Evolutionary conservation across 2,113 vertebrate genomes (phyloP).

Genomic region (Montifringilla adamsi): DNA sequence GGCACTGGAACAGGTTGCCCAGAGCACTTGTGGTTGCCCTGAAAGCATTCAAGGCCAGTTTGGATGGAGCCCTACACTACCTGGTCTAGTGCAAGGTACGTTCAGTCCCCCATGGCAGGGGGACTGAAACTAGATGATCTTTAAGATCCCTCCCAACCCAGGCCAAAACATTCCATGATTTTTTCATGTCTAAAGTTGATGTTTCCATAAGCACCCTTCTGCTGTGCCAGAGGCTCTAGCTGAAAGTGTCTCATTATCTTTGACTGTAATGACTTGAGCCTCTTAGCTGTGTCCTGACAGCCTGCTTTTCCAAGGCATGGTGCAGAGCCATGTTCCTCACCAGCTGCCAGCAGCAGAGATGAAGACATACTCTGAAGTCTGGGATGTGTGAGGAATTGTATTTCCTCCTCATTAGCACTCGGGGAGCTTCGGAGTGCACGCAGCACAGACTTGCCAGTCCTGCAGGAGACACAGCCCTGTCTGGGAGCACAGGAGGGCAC

Average conservation of each 20-base stretch:
- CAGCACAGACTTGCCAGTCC: not conserved
- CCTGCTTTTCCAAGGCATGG: not conserved
- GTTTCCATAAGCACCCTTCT: not conserved
- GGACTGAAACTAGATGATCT: not conserved
- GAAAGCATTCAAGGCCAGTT: not conserved
- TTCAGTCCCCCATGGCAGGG: too few species aligned
- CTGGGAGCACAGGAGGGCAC: not conserved
- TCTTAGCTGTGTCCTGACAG: not conserved
- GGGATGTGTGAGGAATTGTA: not conserved
- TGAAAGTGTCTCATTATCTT: not conserved
- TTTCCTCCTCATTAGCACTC: not conserved
- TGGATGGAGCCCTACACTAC: not conserved
- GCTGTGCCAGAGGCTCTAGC: not conserved
- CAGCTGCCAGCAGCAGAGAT: not conserved
- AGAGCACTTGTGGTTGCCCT: not conserved
- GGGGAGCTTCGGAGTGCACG: rapidly evolving
- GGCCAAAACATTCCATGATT: not conserved
- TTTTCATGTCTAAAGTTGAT: not conserved
- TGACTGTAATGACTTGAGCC: not conserved
- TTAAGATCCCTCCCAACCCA: not conserved
- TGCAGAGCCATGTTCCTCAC: not conserved
- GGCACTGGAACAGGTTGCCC: not conserved
- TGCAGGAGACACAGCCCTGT: not conserved
- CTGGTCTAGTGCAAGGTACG: not conserved
- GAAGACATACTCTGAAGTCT: not conserved